Evolutionary conservation across 2,888 invertebrate species (phyloP), one percentile per base, ranked within the genome.

Genomic region (Drosophila parthenogenetica): DNA sequence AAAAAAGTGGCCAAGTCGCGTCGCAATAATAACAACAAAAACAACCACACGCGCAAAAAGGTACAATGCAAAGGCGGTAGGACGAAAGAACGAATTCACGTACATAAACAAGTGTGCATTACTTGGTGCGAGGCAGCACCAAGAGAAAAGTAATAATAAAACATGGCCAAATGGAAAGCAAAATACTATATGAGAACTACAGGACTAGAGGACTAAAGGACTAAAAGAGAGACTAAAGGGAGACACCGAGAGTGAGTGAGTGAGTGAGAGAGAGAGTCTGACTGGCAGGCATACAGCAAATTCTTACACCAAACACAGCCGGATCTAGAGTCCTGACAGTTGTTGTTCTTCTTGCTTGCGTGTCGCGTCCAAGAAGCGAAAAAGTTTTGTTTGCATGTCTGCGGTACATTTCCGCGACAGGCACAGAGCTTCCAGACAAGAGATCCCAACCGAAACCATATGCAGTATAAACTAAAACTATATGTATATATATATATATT

Each of bases 361-460:
- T 78, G 65, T 57, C 64, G 45, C 55, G 61, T 45, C 37, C 48
- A 65, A 71, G 63, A 43, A 67, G 77, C 78, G 60, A 75, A 87
- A 87, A 86, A 86, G 85, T 86, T 87, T 89, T 87, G 84, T 83
- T 87, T 89, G 87, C 87, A 89, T 87, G 87, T 89, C 84, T 88
- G 84, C 77, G 79, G 84, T 77, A 89, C 87, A 87, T 87, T 89
- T 88, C 89, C 84, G 87, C 89, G 87, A 88, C 87, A 88, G 87
- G 87, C 89, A 87, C 89, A 70, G 45, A 22, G 53, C 25, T 40
- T 22, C 49, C 29, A 13, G 13, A 13, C 13, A 2, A 35, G 46
- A 66, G 59, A 69, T 60, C 63, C 57, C 60, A 19, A 46, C 43
- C 51, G 32, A 35, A 17, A 32, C 43, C 78, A 73, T 69, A 76